Percentiles rank a stretch among this genome's conserved stretches.
These are phyloP conservation scores for Eolophus roseicapilla DNA, from an alignment of 2,113 vertebrate species.

Conservation along the genomic window DNA sequence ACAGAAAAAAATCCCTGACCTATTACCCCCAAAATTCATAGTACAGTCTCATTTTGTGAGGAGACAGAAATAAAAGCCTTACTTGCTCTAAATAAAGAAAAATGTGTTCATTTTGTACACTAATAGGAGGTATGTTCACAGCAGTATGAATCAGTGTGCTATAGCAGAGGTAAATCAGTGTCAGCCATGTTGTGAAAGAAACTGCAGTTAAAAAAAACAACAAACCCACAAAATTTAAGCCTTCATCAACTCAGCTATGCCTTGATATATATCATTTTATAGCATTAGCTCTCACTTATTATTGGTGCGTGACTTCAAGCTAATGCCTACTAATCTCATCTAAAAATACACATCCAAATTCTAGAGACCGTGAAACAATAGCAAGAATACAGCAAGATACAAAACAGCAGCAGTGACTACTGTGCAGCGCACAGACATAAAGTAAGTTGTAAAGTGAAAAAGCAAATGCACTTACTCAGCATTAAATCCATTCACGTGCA, in stretches of 20 bases:
- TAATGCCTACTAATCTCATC: not conserved
- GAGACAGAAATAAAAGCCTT: constrained; percentile 16
- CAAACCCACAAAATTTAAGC: not conserved
- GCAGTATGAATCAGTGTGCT: constrained; percentile 23
- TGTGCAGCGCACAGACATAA: not conserved
- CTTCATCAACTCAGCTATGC: not conserved
- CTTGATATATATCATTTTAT: not conserved
- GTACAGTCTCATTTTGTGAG: not conserved
- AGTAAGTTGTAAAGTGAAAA: not conserved
- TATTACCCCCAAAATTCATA: not conserved
- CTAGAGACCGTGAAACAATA: not conserved
- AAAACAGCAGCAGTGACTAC: not conserved
- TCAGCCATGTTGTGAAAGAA: constrained; percentile 62
- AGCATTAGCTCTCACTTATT: not conserved
- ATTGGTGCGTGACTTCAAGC: not conserved
- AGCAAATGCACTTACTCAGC: constrained; percentile 88
- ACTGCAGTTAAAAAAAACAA: constrained; percentile 21
- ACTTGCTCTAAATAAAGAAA: not conserved
- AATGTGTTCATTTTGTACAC: not conserved
- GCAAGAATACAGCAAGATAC: not conserved
- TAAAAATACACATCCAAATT: constrained; percentile 5
- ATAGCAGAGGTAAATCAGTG: constrained; percentile 5
- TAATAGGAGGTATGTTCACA: not conserved
- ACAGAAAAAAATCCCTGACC: not conserved
- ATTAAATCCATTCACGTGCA: constrained; percentile 98